Conservation (phyloP, 1,140 invertebrate genomes). For the Zaprionus nigranus region DNA sequence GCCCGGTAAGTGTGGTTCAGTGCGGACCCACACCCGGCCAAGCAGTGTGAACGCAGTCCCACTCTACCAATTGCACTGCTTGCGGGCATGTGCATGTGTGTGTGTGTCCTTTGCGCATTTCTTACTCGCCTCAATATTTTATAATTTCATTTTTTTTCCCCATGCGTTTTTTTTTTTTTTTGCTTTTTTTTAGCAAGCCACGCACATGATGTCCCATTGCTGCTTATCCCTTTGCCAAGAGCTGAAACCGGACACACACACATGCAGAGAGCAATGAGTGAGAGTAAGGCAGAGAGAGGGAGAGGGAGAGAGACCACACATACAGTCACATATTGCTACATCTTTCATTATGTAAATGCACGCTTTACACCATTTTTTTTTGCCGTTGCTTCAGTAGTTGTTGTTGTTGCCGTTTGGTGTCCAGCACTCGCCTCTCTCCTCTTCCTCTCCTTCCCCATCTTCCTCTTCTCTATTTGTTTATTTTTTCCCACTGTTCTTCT, state of each 20-base stretch:
- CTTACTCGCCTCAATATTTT: slow-evolving; percentile 79
- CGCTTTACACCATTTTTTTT: slow-evolving; percentile 70
- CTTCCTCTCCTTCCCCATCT: too few relatives aligned
- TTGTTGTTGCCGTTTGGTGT: slow-evolving; percentile 30
- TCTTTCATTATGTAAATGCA: slow-evolving; percentile 84
- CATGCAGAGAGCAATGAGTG: slow-evolving; percentile 6
- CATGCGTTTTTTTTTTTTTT: neutral
- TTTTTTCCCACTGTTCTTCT: slow-evolving; percentile 31
- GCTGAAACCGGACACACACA: slow-evolving; percentile 31
- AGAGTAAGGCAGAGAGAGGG: neutral
- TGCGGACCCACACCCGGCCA: neutral
- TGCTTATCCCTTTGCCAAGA: slow-evolving; percentile 71
- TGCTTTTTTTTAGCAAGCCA: slow-evolving; percentile 33
- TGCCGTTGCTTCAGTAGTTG: slow-evolving; percentile 24
- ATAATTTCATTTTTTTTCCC: slow-evolving; percentile 70
- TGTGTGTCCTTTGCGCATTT: slow-evolving; percentile 67
- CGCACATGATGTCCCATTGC: slow-evolving; percentile 72
- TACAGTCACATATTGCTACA: slow-evolving; percentile 63
- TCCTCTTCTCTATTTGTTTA: slow-evolving; percentile 11
- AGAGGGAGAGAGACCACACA: neutral
- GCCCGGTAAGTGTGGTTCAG: slow-evolving; percentile 40
- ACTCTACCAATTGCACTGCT: slow-evolving; percentile 31
- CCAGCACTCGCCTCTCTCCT: slow-evolving; percentile 24
- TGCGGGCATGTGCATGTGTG: slow-evolving; percentile 21
- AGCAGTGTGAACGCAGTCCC: slow-evolving; percentile 4